Conservation (phyloP, 2,888 invertebrate species). For the Cinara cedri region DNA sequence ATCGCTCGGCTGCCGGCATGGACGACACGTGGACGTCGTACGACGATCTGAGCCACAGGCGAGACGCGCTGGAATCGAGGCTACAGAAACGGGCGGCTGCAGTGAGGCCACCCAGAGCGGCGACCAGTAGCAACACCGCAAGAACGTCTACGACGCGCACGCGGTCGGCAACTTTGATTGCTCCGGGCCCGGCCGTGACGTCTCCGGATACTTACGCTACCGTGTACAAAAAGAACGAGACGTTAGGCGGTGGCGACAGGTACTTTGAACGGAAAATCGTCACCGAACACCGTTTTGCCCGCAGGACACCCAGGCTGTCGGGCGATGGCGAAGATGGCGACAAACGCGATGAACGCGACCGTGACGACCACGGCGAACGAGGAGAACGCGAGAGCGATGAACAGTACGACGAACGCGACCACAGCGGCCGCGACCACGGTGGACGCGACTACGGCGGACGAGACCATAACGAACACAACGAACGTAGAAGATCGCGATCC, state of each 20-base stretch:
- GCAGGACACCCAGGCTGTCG: slow-evolving; percentile 41
- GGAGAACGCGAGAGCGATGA: neutral
- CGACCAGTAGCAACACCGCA: slow-evolving; percentile 63
- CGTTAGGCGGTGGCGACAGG: slow-evolving; percentile 49
- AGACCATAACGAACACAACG: neutral
- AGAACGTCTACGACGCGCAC: slow-evolving; percentile 1
- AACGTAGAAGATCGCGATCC: neutral
- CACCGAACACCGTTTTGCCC: slow-evolving; percentile 52
- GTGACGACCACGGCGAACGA: neutral
- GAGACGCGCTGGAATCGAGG: slow-evolving; percentile 78
- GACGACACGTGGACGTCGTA: slow-evolving; percentile 55
- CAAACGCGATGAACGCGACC: neutral
- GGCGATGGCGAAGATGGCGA: slow-evolving; percentile 23
- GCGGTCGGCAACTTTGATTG: neutral
- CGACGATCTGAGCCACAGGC: slow-evolving; percentile 72
- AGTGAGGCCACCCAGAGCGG: slow-evolving; percentile 66
- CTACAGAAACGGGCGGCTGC: slow-evolving; percentile 62
- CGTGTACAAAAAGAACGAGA: slow-evolving; percentile 53
- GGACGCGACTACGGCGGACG: neutral
- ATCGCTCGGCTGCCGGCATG: slow-evolving; percentile 52
- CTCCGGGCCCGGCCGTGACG: neutral
- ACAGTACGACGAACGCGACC: neutral
- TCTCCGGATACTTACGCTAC: slow-evolving; percentile 50
- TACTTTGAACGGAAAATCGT: slow-evolving; percentile 54
- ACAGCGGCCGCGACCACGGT: neutral